These are phyloP conservation scores for Ostrea edulis DNA, from an alignment of 1,140 invertebrate genomes.

Conservation along the genomic window DNA sequence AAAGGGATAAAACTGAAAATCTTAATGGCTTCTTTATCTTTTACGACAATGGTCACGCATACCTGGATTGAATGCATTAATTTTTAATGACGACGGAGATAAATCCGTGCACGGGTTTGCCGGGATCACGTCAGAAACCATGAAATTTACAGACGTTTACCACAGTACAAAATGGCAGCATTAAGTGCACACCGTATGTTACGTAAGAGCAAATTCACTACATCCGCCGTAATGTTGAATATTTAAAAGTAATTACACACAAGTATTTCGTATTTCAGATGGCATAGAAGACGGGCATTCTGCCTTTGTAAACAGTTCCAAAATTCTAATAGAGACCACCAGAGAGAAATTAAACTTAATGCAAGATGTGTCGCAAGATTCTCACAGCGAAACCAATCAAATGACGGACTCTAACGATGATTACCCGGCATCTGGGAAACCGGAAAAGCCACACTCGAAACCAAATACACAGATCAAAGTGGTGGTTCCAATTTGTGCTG, in stretches of 20 bases:
- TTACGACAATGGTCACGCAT: not conserved
- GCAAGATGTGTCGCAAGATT: not conserved
- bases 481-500: slow-evolving; percentile 8
- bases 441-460: not conserved
- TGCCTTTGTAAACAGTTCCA: slow-evolving; percentile 11
- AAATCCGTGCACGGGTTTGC: not conserved
- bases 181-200: not conserved
- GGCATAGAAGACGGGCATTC: slow-evolving; percentile 2
- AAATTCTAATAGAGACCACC: slow-evolving; percentile 1
- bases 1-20: slow-evolving; percentile 9
- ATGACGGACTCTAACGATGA: not conserved
- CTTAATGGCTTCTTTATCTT: not conserved
- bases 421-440: not conserved
- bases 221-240: not conserved
- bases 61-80: not conserved
- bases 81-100: not conserved
- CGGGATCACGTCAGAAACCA: not conserved
- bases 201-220: not conserved
- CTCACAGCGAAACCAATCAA: not conserved
- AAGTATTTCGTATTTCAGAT: not conserved
- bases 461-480: slow-evolving; percentile 4
- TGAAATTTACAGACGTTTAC: not conserved
- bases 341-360: not conserved
- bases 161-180: not conserved
- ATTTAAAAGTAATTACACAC: not conserved